Evolutionary conservation across 92 coral and sea anemone species (phyloP).

Genomic region (Desmophyllum pertusum): DNA sequence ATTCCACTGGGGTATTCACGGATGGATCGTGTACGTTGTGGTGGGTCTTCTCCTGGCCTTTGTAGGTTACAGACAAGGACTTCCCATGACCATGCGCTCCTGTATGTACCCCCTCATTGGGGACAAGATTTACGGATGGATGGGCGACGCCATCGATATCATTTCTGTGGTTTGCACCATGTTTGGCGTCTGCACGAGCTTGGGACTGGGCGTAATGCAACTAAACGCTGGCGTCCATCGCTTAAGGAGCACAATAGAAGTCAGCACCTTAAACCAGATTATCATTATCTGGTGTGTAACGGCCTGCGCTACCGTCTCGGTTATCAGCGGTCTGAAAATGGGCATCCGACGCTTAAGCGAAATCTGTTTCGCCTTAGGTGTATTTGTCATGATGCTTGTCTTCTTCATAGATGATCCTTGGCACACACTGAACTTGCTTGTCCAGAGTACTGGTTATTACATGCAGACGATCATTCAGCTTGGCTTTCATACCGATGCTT

Average conservation of each 20-base stretch:
- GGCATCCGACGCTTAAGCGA: slow-evolving; percentile 93
- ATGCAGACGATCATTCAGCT: slow-evolving; percentile 79
- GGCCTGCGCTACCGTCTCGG: slow-evolving; percentile 83
- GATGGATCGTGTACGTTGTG: slow-evolving; percentile 90
- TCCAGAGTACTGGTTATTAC: slow-evolving; percentile 87
- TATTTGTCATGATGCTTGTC: slow-evolving; percentile 76
- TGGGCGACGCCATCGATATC: slow-evolving; percentile 87
- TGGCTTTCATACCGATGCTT: slow-evolving; percentile 97
- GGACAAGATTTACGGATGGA: slow-evolving; percentile 79
- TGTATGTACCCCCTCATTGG: slow-evolving; percentile 90
- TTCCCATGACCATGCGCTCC: slow-evolving; percentile 93
- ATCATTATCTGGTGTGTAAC: slow-evolving; percentile 91
- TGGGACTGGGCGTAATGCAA: slow-evolving; percentile 88
- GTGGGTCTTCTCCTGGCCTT: slow-evolving; percentile 86
- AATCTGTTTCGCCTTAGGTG: slow-evolving; percentile 79
- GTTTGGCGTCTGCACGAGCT: slow-evolving; percentile 97
- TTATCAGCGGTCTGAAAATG: slow-evolving; percentile 79
- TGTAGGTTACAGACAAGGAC: slow-evolving; percentile 75
- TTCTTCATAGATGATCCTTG: slow-evolving; percentile 83
- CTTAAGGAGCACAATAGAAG: slow-evolving; percentile 55
- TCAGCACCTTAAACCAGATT: slow-evolving; percentile 63
- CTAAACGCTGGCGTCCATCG: slow-evolving; percentile 78
- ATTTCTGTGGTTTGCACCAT: slow-evolving; percentile 86
- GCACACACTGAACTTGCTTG: slow-evolving; percentile 75
- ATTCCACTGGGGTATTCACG: slow-evolving; percentile 97